phyloP scores from a whole-genome alignment of 2,113 vertebrate genomes.

The Thunnus maccoyii region DNA sequence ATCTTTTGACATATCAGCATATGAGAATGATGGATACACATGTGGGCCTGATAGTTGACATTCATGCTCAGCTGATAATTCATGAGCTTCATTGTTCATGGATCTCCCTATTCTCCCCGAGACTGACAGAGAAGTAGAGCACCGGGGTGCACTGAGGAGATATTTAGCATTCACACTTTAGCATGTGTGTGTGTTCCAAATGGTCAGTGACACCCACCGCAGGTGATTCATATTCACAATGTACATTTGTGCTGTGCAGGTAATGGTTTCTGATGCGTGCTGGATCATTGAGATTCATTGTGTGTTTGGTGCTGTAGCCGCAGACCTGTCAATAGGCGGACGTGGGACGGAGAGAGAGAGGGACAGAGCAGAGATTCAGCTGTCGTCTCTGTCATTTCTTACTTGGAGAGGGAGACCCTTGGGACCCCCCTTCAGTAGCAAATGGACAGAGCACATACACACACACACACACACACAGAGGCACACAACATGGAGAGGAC shows the following conservation, averaged over 20 bases:
- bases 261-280: constrained; percentile 64
- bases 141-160: not conserved
- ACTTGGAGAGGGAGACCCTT: constrained; percentile 67
- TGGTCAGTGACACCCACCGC: constrained; percentile 56
- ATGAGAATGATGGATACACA: constrained; percentile 73
- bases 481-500: constrained; percentile 25
- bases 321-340: constrained; percentile 68
- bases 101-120: constrained; percentile 41
- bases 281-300: constrained; percentile 77
- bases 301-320: constrained; percentile 51
- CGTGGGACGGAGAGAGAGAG: constrained; percentile 29
- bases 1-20: constrained; percentile 60
- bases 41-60: constrained; percentile 66
- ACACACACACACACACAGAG: constrained; percentile 35
- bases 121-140: constrained; percentile 55
- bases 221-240: constrained; percentile 69
- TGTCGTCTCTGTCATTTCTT: constrained; percentile 78
- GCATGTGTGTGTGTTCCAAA: constrained; percentile 52
- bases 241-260: constrained; percentile 67
- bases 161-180: constrained; percentile 68
- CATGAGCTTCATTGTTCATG: constrained; percentile 71
- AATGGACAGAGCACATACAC: constrained; percentile 51
- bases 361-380: constrained; percentile 61
- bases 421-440: constrained; percentile 64
- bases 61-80: constrained; percentile 78